Evolutionary conservation across 1,140 invertebrate genomes (phyloP).

Genomic region (Cyclina sinensis): DNA sequence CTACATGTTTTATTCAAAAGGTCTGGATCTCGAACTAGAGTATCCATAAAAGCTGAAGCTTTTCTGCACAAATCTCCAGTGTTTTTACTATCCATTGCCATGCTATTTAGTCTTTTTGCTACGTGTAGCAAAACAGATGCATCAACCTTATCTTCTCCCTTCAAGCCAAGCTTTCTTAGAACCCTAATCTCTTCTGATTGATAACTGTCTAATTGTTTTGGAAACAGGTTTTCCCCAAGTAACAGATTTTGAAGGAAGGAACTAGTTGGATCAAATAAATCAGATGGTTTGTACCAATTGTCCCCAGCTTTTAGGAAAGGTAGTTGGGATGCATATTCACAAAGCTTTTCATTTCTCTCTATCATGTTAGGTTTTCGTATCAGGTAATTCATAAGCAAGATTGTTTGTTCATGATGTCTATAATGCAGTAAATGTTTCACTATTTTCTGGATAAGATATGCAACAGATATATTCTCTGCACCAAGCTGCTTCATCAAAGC

Average conservation of each 20-base stretch:
- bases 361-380: neutral
- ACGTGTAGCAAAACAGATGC: neutral
- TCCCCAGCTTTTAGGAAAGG: neutral
- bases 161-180: constrained; percentile 3
- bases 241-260: neutral
- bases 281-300: neutral
- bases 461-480: neutral
- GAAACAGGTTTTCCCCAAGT: constrained; percentile 13
- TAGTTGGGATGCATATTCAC: neutral
- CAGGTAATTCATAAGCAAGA: constrained; percentile 10
- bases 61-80: neutral
- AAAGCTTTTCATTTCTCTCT: neutral
- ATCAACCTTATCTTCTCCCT: neutral
- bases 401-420: neutral
- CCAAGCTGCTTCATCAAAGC: neutral
- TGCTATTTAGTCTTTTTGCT: neutral
- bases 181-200: neutral
- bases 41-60: neutral
- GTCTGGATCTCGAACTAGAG: neutral
- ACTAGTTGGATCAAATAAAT: constrained; percentile 34
- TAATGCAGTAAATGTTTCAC: neutral
- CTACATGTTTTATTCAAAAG: neutral
- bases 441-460: neutral
- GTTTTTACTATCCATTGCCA: neutral
- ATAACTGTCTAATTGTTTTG: neutral